Evolutionary conservation across 2,797 vertebrate species (phyloP), one percentile per base, ranked within the genome.

Genomic region (Chelon labrosus): DNA sequence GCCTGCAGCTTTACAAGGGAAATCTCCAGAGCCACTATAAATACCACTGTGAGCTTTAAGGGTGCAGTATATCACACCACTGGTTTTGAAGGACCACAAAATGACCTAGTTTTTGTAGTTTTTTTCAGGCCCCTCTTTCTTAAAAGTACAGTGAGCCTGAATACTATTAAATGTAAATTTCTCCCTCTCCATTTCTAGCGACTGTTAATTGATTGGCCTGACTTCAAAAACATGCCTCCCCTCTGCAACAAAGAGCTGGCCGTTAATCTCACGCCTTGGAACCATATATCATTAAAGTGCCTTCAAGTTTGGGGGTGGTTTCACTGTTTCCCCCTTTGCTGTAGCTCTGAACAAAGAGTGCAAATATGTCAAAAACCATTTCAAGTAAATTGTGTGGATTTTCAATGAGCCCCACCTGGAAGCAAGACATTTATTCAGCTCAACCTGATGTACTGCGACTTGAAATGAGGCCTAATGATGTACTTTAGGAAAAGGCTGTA

Each of bases 1-100:
- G 93, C 80, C 90, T 96, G 94, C 92, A 94, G 96, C 93, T 93
- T 92, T 96, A 96, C 96, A 94, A 95, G 92, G 92, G 89, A 93
- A 92, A 90, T 92, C 90, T 93, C 89, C 91, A 90, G 92, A 91
- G 85, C 91, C 84, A 82, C 93, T 91, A 93, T 94, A 93, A 95
- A 94, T 93, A 92, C 90, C 91, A 85, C 82, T 81, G 89, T 68
- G 85, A 88, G 86, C 88, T 94, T 93, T 92, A 92, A 94, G 90
- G 91, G 88, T 88, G 90, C 92, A 79, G 90, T 93, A 94, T 92
- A 92, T 94, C 91, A 93, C 91, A 89, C 85, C 82, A 78, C 77
- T 73, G 85, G 82, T 82, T 88, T 83, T 89, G 78, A 85, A 90
- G 85, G 73, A 88, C 85, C 81, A 83, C 89, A 91, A 85, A 85